Evolutionary conservation across 2,888 invertebrate species (phyloP).

Genomic region (Zaprionus lineosus): DNA sequence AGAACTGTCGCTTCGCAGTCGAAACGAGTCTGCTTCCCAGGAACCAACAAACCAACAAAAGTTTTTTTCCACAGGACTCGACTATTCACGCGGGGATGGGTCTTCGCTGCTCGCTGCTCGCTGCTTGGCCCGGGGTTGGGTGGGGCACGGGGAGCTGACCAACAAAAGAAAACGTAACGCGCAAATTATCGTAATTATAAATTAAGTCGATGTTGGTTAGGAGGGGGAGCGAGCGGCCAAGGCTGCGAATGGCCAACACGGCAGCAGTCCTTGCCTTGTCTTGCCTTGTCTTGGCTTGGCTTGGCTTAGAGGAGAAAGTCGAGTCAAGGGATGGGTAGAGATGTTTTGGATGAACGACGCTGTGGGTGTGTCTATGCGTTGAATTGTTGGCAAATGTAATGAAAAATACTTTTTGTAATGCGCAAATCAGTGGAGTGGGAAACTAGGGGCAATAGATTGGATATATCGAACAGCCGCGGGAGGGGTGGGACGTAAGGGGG

Average conservation of each 20-base stretch:
- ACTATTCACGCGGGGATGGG: not conserved
- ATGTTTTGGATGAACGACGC: not conserved
- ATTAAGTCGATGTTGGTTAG: constrained; percentile 74
- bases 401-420: constrained; percentile 68
- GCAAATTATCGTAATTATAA: constrained; percentile 77
- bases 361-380: constrained; percentile 30
- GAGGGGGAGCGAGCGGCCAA: constrained; percentile 1
- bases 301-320: not conserved
- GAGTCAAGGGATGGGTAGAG: not conserved
- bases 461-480: not conserved
- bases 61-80: constrained; percentile 26
- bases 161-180: constrained; percentile 78
- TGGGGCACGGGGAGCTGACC: constrained; percentile 25
- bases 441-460: not conserved
- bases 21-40: constrained; percentile 52
- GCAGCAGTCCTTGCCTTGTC: constrained; percentile 20
- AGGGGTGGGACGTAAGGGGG: not conserved
- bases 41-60: constrained; percentile 68
- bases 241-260: constrained; percentile 33
- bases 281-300: too few relatives aligned
- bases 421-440: constrained; percentile 30
- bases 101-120: too few relatives aligned
- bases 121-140: not conserved
- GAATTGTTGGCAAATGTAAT: constrained; percentile 73
- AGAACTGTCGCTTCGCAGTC: constrained; percentile 3